These are phyloP conservation scores for Baronia brevicornis DNA, from an alignment of 2,888 invertebrate species.

Conservation along the genomic window DNA sequence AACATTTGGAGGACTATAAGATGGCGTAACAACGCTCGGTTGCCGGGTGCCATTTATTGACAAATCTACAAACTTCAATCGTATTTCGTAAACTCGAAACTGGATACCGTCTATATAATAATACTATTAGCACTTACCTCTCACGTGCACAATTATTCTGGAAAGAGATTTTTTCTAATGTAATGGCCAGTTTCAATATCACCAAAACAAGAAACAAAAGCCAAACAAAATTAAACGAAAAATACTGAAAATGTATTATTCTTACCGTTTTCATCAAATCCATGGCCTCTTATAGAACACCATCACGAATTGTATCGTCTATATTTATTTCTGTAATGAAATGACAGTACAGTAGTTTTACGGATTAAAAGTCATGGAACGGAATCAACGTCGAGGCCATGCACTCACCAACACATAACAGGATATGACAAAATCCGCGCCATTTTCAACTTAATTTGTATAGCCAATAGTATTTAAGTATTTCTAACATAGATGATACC, in stretches of 20 bases:
- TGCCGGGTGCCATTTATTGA: conserved; percentile 74
- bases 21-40: conserved; percentile 75
- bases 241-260: conserved; percentile 38
- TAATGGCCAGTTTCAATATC: conserved; percentile 76
- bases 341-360: conserved; percentile 45
- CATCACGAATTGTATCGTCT: conserved; percentile 68
- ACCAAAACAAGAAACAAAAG: conserved; percentile 77
- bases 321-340: conserved; percentile 54
- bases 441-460: conserved; percentile 43
- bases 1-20: conserved; percentile 70
- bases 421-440: conserved; percentile 71
- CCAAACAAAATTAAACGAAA: conserved; percentile 63
- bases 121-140: conserved; percentile 70
- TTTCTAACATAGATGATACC: conserved; percentile 29
- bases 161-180: conserved; percentile 76
- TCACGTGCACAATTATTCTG: conserved; percentile 72
- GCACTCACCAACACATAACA: conserved; percentile 65
- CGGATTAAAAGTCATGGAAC: conserved; percentile 55
- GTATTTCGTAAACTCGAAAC: conserved; percentile 49
- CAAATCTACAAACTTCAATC: conserved; percentile 62
- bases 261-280: conserved; percentile 78
- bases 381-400: conserved; percentile 65
- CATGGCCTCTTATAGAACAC: conserved; percentile 75
- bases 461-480: conserved; percentile 41
- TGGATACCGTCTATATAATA: conserved; percentile 51